Evolutionary conservation across 2,113 vertebrate genomes (phyloP).

Genomic region (Notarius lentiginosus): DNA sequence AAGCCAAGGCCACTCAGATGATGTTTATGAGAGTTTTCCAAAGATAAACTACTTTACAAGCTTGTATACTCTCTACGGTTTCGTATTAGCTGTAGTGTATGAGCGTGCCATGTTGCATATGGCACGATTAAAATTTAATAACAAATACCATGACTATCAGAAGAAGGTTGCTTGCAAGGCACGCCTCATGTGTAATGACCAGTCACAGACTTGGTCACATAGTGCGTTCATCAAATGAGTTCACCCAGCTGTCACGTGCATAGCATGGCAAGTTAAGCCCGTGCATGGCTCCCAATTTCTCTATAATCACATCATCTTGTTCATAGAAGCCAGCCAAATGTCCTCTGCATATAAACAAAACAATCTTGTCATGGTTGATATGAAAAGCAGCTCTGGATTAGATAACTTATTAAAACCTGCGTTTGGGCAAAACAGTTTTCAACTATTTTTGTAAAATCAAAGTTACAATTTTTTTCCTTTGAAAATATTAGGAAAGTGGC

Average conservation of each 20-base stretch:
- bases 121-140: background rate
- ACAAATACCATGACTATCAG: background rate
- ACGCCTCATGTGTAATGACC: background rate
- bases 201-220: background rate
- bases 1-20: background rate
- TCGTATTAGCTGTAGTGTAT: background rate
- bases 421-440: conserved; percentile 19
- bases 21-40: background rate
- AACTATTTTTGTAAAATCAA: conserved; percentile 26
- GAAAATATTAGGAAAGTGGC: conserved; percentile 36
- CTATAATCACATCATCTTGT: background rate
- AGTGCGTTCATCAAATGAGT: background rate
- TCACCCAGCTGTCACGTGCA: background rate
- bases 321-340: background rate
- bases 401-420: conserved; percentile 27
- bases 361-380: conserved; percentile 46
- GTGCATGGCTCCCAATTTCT: background rate
- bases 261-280: background rate
- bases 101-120: background rate
- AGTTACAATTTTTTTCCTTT: conserved; percentile 32
- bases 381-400: conserved; percentile 42
- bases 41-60: background rate
- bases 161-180: background rate
- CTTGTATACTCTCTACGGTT: background rate
- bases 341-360: conserved; percentile 19